phyloP scores from a whole-genome alignment of 2,888 invertebrate species.

The Eurytoma adleriae region DNA sequence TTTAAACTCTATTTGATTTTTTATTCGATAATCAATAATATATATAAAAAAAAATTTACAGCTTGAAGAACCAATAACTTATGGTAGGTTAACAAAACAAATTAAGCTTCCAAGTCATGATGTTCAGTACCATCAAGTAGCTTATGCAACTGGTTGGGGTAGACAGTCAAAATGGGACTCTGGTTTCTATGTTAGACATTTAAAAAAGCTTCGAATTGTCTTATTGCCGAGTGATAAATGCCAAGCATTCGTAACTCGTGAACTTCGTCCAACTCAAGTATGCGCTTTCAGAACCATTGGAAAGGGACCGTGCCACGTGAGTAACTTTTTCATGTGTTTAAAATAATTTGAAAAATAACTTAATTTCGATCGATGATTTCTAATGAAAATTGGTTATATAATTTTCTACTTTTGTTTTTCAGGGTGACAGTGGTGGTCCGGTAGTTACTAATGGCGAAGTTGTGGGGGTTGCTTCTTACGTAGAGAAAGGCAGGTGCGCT shows the following conservation, averaged over 20 bases:
- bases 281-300: constrained; percentile 18
- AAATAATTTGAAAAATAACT: too few species aligned
- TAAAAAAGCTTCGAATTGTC: background rate
- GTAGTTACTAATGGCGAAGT: constrained; percentile 51
- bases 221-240: background rate
- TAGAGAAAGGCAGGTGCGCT: constrained; percentile 51
- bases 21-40: background rate
- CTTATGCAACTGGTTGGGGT: constrained; percentile 29
- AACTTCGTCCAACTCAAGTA: constrained; percentile 15
- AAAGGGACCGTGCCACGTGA: constrained; percentile 13
- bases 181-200: background rate
- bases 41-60: background rate
- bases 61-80: constrained; percentile 12
- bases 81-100: background rate
- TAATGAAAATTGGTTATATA: background rate
- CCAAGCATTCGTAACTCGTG: background rate
- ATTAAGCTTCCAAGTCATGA: background rate
- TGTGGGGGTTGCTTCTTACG: constrained; percentile 58
- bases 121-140: background rate
- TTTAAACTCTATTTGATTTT: background rate
- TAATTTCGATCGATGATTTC: background rate
- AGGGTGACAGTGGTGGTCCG: constrained; percentile 62
- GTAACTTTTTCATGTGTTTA: background rate
- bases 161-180: too few species aligned
- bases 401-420: constrained; percentile 23